A percentile compares a stretch with the other conserved stretches of the same genome.
phyloP scores from a whole-genome alignment of 2,113 vertebrate genomes.

The Cygnus atratus region DNA sequence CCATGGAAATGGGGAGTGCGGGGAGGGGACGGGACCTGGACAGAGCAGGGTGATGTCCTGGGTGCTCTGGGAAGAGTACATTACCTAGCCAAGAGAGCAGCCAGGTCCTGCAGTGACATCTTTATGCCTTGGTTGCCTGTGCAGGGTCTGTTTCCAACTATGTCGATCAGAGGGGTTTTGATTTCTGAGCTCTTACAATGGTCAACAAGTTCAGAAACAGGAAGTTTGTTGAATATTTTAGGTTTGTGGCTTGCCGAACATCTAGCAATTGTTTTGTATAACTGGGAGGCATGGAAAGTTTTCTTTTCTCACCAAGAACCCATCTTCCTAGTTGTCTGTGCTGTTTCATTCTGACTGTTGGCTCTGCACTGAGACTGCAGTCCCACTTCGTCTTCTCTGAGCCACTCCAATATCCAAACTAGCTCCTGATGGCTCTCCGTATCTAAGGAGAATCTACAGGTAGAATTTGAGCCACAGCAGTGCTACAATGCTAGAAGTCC shows the following conservation, averaged over 20 bases:
- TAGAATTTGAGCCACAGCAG: neutral
- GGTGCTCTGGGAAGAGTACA: too few species aligned
- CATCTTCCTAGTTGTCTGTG: neutral
- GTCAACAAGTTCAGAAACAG: neutral
- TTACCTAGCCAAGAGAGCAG: neutral
- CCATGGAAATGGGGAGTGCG: neutral
- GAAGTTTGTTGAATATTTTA: neutral
- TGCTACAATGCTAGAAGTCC: neutral
- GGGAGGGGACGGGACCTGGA: neutral
- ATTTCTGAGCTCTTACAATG: neutral
- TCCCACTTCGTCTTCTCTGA: neutral
- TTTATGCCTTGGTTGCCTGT: neutral
- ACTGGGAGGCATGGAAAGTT: neutral
- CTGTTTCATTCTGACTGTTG: neutral
- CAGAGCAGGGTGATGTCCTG: neutral
- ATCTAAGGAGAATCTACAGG: neutral
- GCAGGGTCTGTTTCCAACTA: neutral
- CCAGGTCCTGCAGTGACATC: neutral
- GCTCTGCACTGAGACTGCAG: neutral
- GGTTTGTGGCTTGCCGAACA: neutral
- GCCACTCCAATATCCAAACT: neutral
- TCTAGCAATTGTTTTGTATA: neutral
- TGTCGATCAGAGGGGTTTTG: neutral
- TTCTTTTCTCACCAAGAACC: neutral
- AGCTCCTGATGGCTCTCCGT: neutral